Percentiles rank a stretch among this genome's conserved stretches.
These are phyloP conservation scores for Ooceraea biroi DNA, from an alignment of 1,140 invertebrate genomes.

Conservation along the genomic window DNA sequence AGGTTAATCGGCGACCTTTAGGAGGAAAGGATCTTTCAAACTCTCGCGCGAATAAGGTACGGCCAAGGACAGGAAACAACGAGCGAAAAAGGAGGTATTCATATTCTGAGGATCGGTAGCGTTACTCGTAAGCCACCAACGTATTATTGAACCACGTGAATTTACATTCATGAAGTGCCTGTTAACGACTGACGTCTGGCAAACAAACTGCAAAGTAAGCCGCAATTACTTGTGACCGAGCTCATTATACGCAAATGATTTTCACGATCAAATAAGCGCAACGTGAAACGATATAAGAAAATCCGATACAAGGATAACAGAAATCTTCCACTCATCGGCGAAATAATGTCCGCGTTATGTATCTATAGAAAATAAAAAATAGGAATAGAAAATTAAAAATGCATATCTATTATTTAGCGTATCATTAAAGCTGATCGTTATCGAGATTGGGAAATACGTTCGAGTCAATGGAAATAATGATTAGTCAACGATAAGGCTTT, in stretches of 20 bases:
- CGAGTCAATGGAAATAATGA: background rate
- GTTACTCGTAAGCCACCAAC: background rate
- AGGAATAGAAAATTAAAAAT: background rate
- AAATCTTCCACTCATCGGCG: background rate
- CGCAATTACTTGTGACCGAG: background rate
- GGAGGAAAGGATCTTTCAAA: conserved; percentile 29
- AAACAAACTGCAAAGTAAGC: conserved; percentile 39
- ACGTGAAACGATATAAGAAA: background rate
- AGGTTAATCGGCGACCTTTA: conserved; percentile 48
- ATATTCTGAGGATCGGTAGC: conserved; percentile 30
- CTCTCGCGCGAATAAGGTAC: conserved; percentile 21
- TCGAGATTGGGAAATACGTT: background rate
- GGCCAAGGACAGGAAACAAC: conserved; percentile 43
- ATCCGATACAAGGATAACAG: background rate
- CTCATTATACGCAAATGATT: conserved; percentile 33
- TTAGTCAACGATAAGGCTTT: conserved; percentile 10
- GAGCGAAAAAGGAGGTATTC: conserved; percentile 17
- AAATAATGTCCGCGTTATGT: background rate
- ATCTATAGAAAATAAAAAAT: background rate
- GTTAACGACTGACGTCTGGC: conserved; percentile 25
- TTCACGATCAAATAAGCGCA: background rate
- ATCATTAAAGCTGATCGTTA: background rate
- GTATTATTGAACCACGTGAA: conserved; percentile 26
- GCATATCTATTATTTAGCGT: background rate
- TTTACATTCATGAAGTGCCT: conserved; percentile 43